A percentile compares a stretch with the other conserved stretches of the same genome.
Conservation (phyloP, 2,797 vertebrate genomes). For the Buceros bicornis region DNA sequence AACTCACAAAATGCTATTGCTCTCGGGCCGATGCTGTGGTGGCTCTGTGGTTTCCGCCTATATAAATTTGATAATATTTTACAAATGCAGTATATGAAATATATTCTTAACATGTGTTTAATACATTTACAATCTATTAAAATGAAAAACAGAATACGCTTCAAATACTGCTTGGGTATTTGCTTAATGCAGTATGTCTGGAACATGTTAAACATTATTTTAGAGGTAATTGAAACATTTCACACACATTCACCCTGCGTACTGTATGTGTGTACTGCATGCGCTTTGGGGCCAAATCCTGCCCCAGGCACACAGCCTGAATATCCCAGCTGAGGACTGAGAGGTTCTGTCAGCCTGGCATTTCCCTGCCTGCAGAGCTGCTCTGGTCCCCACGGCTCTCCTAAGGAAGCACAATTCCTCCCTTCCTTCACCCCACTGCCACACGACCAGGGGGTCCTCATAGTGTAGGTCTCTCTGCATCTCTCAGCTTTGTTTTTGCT, state of each 20-base stretch:
- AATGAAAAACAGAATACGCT: conserved; percentile 82
- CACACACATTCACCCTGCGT: conserved; percentile 73
- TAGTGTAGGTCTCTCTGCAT: background rate
- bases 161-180: conserved; percentile 71
- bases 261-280: conserved; percentile 30
- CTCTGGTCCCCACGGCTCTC: background rate
- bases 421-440: background rate
- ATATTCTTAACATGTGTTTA: conserved; percentile 84
- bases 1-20: conserved; percentile 67
- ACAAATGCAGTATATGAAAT: conserved; percentile 83
- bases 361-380: background rate
- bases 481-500: background rate
- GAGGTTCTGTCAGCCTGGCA: background rate
- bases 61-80: conserved; percentile 84
- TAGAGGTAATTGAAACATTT: conserved; percentile 86
- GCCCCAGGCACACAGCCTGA: background rate
- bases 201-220: conserved; percentile 84
- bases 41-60: conserved; percentile 80
- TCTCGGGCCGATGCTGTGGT: conserved; percentile 72
- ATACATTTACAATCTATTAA: conserved; percentile 79
- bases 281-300: background rate
- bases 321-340: background rate
- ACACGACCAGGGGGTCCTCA: background rate
- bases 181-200: conserved; percentile 78
- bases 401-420: background rate